Conservation (phyloP, 2,113 vertebrate genomes). For the Albula goreensis region DNA sequence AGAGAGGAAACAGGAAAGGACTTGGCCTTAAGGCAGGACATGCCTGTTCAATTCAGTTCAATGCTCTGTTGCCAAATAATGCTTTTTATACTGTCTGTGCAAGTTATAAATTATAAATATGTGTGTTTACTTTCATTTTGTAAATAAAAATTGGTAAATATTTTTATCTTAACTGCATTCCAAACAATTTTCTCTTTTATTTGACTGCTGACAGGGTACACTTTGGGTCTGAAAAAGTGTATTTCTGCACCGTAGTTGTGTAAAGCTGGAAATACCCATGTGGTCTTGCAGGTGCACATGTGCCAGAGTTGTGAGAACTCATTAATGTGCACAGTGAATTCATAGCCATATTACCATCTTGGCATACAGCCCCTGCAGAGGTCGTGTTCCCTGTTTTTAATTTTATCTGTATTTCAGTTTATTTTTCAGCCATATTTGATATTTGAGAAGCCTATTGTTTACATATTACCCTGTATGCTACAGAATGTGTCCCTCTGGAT, state of each 20-base stretch:
- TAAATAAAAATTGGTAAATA: neutral
- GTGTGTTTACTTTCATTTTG: too few relatives aligned
- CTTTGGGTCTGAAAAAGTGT: neutral
- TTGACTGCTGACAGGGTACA: neutral
- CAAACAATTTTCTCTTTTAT: neutral
- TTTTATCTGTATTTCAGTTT: neutral
- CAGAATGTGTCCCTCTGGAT: neutral
- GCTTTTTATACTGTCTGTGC: too few relatives aligned
- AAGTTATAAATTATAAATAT: too few relatives aligned
- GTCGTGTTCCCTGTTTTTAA: neutral
- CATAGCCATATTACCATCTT: neutral
- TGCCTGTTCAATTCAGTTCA: too few relatives aligned
- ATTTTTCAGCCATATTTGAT: neutral
- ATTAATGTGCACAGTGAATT: constrained; percentile 4
- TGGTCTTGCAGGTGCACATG: neutral
- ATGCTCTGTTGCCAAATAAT: too few relatives aligned
- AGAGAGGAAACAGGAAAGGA: too few relatives aligned
- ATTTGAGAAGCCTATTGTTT: neutral
- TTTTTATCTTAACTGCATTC: neutral
- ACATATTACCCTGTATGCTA: neutral
- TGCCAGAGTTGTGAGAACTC: neutral
- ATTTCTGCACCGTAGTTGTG: neutral
- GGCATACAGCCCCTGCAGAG: neutral
- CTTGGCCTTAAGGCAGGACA: too few relatives aligned
- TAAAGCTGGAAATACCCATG: neutral